Percentiles rank a stretch among this genome's conserved stretches.
Conservation (phyloP, 2,113 vertebrate species). For the Prolemur simus region DNA sequence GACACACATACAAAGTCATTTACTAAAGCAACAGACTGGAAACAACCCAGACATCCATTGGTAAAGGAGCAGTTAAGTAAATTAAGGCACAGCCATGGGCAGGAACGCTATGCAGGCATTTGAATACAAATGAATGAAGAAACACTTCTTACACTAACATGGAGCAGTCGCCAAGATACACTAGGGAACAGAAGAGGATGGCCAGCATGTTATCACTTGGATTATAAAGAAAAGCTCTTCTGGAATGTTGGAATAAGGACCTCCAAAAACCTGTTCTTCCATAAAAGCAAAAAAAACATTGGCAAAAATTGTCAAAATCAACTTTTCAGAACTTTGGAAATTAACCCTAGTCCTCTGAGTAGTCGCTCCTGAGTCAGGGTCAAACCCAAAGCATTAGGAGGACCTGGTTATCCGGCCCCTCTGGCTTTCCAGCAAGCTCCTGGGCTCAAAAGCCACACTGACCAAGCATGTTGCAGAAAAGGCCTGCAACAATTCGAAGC, state of each 20-base stretch:
- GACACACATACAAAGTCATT: neutral
- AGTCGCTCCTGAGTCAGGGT: neutral
- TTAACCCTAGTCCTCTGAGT: neutral
- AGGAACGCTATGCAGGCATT: neutral
- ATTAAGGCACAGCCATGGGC: neutral
- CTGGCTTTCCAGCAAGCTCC: neutral
- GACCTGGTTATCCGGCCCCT: neutral
- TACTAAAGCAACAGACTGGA: neutral
- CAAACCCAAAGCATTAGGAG: neutral
- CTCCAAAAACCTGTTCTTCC: neutral
- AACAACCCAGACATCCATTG: neutral
- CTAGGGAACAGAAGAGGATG: neutral
- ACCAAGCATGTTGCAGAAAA: neutral
- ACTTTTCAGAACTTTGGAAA: neutral
- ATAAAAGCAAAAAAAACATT: neutral
- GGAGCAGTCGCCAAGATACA: neutral
- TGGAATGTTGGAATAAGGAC: neutral
- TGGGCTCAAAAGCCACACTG: neutral
- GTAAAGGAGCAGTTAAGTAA: neutral
- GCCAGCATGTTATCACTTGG: rapidly evolving
- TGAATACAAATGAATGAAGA: neutral
- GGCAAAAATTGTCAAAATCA: neutral
- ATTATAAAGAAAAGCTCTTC: neutral
- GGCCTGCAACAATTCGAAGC: neutral
- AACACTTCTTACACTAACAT: rapidly evolving